A percentile compares a stretch with the other conserved stretches of the same genome.
These are phyloP conservation scores for Lerema accius DNA, from an alignment of 1,140 invertebrate genomes.

Conservation along the genomic window DNA sequence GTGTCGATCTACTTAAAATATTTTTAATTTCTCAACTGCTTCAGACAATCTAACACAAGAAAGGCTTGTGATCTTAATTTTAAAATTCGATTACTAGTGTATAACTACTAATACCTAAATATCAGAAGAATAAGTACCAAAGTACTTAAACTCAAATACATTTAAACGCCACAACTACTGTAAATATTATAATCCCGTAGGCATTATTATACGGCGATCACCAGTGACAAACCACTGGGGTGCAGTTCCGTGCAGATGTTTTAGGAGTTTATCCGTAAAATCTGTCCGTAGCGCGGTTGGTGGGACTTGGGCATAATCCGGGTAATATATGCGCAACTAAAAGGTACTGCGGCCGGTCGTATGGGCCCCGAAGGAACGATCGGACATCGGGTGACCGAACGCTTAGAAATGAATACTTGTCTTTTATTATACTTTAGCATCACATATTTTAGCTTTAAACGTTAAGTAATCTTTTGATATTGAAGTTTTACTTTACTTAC, in stretches of 20 bases:
- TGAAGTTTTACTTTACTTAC: too few species aligned
- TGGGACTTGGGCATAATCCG: constrained; percentile 54
- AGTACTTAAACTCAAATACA: not conserved
- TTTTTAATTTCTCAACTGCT: too few species aligned
- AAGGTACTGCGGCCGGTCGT: constrained; percentile 54
- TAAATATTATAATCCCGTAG: constrained; percentile 6
- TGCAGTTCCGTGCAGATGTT: constrained; percentile 57
- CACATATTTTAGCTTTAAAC: not conserved
- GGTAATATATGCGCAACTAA: constrained; percentile 78
- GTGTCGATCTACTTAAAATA: too few species aligned
- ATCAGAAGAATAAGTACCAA: too few species aligned
- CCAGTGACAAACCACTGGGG: constrained; percentile 48
- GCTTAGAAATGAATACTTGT: constrained; percentile 1
- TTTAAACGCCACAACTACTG: constrained; percentile 8
- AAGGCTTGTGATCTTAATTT: too few species aligned
- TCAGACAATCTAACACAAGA: too few species aligned
- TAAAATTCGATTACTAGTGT: too few species aligned
- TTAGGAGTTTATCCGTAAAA: constrained; percentile 67
- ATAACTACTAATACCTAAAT: too few species aligned
- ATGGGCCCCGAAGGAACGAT: constrained; percentile 64
- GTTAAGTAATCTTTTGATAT: too few species aligned
- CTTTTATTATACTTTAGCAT: not conserved
- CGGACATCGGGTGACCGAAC: constrained; percentile 55
- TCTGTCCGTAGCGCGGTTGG: constrained; percentile 50
- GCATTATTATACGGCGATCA: constrained; percentile 5